Evolutionary conservation across 53 echinoderm and acorn worm species (phyloP).

Genomic region (Crossaster papposus): DNA sequence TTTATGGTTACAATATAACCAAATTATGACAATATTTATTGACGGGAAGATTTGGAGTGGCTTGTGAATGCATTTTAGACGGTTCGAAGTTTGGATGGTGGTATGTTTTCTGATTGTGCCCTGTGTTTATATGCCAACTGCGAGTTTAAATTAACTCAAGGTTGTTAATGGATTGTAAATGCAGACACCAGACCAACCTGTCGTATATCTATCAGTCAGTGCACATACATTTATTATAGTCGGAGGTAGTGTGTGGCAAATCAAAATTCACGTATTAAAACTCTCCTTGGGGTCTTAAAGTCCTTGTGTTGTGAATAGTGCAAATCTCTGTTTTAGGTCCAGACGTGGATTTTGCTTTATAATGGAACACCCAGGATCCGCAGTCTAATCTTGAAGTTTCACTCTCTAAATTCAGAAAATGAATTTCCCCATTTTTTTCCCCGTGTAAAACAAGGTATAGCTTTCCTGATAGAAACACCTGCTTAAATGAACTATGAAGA

Average conservation of each 20-base stretch:
- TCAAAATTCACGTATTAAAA: conserved; percentile 49
- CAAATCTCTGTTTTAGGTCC: no score
- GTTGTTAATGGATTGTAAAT: conserved; percentile 17
- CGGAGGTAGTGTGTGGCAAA: conserved; percentile 34
- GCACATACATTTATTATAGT: conserved; percentile 43
- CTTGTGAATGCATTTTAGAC: conserved; percentile 12
- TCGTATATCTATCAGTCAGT: conserved; percentile 36
- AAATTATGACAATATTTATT: conserved; percentile 39
- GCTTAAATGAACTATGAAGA: no score
- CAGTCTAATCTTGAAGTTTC: no score
- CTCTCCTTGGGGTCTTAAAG: conserved; percentile 9
- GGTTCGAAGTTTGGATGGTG: background rate
- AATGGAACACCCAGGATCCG: no score
- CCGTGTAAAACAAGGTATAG: no score
- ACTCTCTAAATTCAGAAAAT: no score
- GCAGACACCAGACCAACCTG: conserved; percentile 34
- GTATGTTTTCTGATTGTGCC: background rate
- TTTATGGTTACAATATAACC: conserved; percentile 28
- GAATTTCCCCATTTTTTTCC: no score
- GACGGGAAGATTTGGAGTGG: conserved; percentile 15
- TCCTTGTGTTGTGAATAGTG: background rate
- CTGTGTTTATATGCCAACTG: background rate
- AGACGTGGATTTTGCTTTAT: no score
- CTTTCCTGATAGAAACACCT: no score
- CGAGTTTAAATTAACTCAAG: background rate